Base-by-base conservation (phyloP, 1,140 invertebrate species). In the Polypedilum vanderplanki region DNA sequence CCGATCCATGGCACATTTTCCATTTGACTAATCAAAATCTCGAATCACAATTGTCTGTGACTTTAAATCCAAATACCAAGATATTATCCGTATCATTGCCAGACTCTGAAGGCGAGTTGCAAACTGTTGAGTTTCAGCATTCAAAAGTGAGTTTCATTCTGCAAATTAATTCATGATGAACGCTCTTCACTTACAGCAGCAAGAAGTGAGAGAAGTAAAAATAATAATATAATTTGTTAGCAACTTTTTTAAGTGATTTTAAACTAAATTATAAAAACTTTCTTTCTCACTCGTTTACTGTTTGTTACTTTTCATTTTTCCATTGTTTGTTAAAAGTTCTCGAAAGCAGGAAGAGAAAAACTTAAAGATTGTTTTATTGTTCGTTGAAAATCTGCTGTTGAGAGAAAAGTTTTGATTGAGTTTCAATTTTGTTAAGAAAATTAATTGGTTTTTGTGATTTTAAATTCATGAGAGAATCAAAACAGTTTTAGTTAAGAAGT, bases 41-140 rank as follows among this genome's bases (percentile, higher is more conserved):
- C 12, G 83, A 85, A 74, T 85, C 88, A 2, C 89, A 91, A 81
- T 90, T 92, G 81, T 82, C 87, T n/a, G 84, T 92, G 15, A 86
- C 86, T 0, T 79, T 91, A 73, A 88, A 91, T 81, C 89, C 90
- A 0, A 80, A 80, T 76, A 81, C 82, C 74, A 83, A 86, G 77
- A 85, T 84, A 17, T 81, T 92, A 33, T 90, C 91, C 76, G 86
- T 92, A 76, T 87, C 87, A 15, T 83, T 88, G 40, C 80, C 85
- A 1, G 86, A 88, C 77, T 85, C 85, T 76, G 84, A 88, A 75
- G 87, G 87, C 67, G 78, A 83, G 67, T 77, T 90, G 40, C 87
- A 90, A 81, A 90, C 86, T 0, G 77, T 89, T 7, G 80, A 81
- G 33, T 92, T 91, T 80, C 77, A 83, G 57, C 84, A 86, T 75